Percentiles rank a stretch among this genome's conserved stretches.
Conservation (phyloP, 2,113 vertebrate genomes). For the Orycteropus afer region DNA sequence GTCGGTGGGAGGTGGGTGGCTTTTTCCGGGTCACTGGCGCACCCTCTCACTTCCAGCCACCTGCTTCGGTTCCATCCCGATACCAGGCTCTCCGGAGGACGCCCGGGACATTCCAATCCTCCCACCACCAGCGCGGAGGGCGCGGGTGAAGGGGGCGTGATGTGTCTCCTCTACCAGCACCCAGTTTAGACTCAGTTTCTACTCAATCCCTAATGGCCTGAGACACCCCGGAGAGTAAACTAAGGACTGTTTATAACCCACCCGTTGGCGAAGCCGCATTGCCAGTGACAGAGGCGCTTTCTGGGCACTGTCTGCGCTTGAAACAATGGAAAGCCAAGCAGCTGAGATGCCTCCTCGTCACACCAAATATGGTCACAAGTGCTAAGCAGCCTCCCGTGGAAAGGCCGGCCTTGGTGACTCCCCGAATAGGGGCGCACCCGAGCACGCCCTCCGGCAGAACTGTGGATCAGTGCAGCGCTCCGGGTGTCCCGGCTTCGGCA, state of each 20-base stretch:
- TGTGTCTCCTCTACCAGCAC: not conserved
- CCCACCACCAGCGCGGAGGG: constrained; percentile 58
- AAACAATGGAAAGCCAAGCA: constrained; percentile 52
- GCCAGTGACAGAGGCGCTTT: not conserved
- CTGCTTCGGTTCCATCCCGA: constrained; percentile 48
- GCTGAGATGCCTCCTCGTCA: constrained; percentile 61
- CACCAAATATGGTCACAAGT: constrained; percentile 82
- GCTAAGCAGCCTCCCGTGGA: constrained; percentile 48
- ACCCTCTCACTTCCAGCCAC: constrained; percentile 56
- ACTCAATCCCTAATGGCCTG: not conserved
- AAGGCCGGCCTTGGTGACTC: constrained; percentile 59
- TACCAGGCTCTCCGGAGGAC: constrained; percentile 62
- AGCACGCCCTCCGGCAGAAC: not conserved
- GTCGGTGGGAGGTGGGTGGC: constrained; percentile 41
- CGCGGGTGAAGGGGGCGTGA: constrained; percentile 41
- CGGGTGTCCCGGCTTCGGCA: rapidly evolving
- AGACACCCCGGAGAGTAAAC: not conserved
- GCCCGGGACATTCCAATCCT: constrained; percentile 77
- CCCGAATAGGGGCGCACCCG: constrained; percentile 15
- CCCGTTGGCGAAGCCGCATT: not conserved
- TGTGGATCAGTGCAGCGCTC: not conserved
- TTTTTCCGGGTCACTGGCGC: constrained; percentile 61
- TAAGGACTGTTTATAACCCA: constrained; percentile 37
- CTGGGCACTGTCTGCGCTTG: constrained; percentile 46
- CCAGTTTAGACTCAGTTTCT: constrained; percentile 35